Base-by-base conservation (phyloP, 2,113 vertebrate species). In the Cebus imitator region DNA sequence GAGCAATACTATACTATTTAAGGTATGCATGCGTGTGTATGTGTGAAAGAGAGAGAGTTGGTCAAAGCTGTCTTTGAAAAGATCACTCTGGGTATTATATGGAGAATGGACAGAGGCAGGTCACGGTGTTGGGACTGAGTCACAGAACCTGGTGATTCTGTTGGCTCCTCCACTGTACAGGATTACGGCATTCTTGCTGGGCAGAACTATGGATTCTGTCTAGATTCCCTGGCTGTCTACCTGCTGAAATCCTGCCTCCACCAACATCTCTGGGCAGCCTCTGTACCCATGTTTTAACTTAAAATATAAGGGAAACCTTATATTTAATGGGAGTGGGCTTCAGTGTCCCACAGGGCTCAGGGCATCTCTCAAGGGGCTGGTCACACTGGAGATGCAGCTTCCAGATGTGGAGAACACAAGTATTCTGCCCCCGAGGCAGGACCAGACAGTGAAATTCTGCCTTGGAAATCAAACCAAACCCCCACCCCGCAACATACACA, bases 391-490 rank as follows among this genome's bases (percentile, higher is more conserved):
- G 90, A 81, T 6, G 1, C 2, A 2, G 27, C 35, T 93, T 86
- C 84, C 75, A 52, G 55, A 52, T 66, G 48, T 2, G 23, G 52
- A 68, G 25, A 92, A 37, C 48, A 48, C 13, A 35, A 25, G 37
- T 35, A 57, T 45, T 50, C 80, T 75, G 35, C 58, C 89, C 76
- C 83, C 17, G 50, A 72, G 78, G 73, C 48, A 68, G 50, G 50
- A 73, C 68, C 45, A 0, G 0, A 93, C 37, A 87, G 81, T 61
- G 89, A 93, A 95, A 82, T 86, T 96, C 91, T 96, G 27, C 23
- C 35, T 68, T 92, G 66, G 88, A 96, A 96, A 91, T 83, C 78
- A 96, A 96, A 80, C 68, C 37, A 61, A 21, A 37, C 25, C 27
- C 27, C 61, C 27, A 13, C 61, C 61, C 61, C 14, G 7, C 66